phyloP scores from a whole-genome alignment of 2,888 invertebrate genomes.

The Carabus problematicus region DNA sequence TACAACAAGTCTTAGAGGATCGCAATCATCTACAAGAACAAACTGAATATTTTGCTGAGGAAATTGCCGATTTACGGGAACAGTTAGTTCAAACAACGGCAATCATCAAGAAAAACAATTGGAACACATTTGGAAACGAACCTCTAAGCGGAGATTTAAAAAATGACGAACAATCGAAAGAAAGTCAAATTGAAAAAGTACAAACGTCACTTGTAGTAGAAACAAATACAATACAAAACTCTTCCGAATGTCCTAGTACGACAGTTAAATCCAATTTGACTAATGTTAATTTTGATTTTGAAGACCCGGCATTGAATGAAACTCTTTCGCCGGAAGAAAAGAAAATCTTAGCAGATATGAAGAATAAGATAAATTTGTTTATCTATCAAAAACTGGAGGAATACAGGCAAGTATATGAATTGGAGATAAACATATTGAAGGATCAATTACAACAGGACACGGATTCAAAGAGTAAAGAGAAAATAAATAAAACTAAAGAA shows the following conservation, averaged over 20 bases:
- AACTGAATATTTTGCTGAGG: conserved; percentile 67
- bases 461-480: conserved; percentile 16
- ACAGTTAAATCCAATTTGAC: conserved; percentile 5
- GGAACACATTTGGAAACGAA: conserved; percentile 32
- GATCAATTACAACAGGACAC: conserved; percentile 66
- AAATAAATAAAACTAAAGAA: conserved; percentile 17
- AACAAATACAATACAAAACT: not conserved
- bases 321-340: conserved; percentile 33
- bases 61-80: conserved; percentile 64
- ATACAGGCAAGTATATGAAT: conserved; percentile 46
- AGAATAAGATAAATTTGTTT: conserved; percentile 47
- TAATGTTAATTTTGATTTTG: conserved; percentile 34
- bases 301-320: conserved; percentile 33
- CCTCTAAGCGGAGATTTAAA: conserved; percentile 11
- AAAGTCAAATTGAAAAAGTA: too few relatives aligned
- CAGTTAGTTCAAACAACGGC: conserved; percentile 61
- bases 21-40: conserved; percentile 68
- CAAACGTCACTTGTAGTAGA: not conserved
- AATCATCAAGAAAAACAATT: conserved; percentile 54
- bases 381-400: conserved; percentile 47
- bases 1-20: conserved; percentile 70
- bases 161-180: not conserved
- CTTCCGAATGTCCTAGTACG: too few relatives aligned
- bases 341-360: conserved; percentile 31
- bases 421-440: conserved; percentile 56